Percentiles rank a stretch among this genome's conserved stretches.
Conservation (phyloP, 37 sponge, comb jelly and placozoan genomes). For the Halisarca cf. caerulea region DNA sequence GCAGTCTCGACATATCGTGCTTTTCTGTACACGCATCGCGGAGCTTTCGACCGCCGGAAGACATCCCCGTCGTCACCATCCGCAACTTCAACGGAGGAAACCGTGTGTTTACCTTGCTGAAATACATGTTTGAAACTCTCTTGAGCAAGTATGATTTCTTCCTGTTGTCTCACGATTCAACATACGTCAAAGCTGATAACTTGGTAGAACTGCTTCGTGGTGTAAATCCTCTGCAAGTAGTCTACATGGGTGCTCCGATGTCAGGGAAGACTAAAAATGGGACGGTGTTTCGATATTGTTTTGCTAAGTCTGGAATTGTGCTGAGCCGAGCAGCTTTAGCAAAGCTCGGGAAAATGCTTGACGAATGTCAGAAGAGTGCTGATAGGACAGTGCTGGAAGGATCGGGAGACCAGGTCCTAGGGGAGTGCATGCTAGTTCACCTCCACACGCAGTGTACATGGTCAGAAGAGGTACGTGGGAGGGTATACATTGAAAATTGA, state of each 20-base stretch:
- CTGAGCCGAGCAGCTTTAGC: constrained; percentile 13
- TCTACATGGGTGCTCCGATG: not conserved
- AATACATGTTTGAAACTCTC: constrained; percentile 3
- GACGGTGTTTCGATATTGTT: not conserved
- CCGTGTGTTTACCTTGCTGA: not conserved
- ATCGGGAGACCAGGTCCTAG: not conserved
- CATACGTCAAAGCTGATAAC: not conserved
- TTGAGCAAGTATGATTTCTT: constrained; percentile 8
- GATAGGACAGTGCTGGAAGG: too few relatives aligned
- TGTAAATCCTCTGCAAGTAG: constrained; percentile 3
- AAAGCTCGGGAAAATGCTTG: not conserved
- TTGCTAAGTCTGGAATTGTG: not conserved
- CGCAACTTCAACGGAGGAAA: not conserved
- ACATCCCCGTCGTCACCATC: not conserved
- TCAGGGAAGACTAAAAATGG: not conserved
- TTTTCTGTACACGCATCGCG: not conserved
- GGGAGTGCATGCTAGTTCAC: not conserved
- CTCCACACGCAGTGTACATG: constrained; percentile 2
- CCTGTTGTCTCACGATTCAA: not conserved
- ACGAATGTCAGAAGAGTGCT: not conserved
- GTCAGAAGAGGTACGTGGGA: not conserved
- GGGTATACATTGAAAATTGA: not conserved
- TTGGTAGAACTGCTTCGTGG: not conserved
- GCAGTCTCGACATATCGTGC: not conserved
- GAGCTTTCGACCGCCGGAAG: not conserved